phyloP scores from a whole-genome alignment of 1,140 invertebrate genomes.

The Megalonaias nervosa region DNA sequence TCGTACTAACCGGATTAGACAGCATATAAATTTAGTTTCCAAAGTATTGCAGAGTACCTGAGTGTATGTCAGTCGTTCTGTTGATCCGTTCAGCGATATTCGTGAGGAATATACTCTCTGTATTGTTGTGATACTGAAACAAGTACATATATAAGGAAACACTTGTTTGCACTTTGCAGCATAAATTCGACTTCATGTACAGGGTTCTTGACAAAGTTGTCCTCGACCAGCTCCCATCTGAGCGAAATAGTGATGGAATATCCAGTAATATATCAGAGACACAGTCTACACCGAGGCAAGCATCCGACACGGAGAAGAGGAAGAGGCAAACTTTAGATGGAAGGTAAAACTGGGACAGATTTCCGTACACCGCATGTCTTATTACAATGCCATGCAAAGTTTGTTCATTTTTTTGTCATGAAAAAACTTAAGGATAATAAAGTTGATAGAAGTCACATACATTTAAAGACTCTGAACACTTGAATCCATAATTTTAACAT shows the following conservation, averaged over 20 bases:
- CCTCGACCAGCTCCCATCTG: neutral
- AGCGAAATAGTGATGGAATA: too few relatives aligned
- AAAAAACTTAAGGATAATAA: too few relatives aligned
- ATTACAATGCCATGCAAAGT: neutral
- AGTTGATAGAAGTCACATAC: too few relatives aligned
- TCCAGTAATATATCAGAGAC: neutral
- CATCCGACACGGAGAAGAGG: neutral
- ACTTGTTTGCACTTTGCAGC: conserved; percentile 8
- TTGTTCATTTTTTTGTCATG: neutral
- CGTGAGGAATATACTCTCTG: too few relatives aligned
- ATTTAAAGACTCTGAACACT: too few relatives aligned
- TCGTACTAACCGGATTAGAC: too few relatives aligned
- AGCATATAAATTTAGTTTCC: too few relatives aligned
- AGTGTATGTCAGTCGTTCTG: too few relatives aligned
- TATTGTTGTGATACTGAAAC: neutral
- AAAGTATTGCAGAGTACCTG: too few relatives aligned
- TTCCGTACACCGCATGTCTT: neutral
- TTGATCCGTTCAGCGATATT: too few relatives aligned
- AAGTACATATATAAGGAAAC: neutral
- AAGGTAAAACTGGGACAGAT: conserved; percentile 10
- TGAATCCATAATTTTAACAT: too few relatives aligned
- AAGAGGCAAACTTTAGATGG: conserved; percentile 4
- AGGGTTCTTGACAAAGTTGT: conserved; percentile 23
- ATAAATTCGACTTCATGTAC: conserved; percentile 35
- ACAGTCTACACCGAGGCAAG: conserved; percentile 2